Base-by-base conservation (phyloP, 2,113 vertebrate genomes). In the Arothron firmamentum region DNA sequence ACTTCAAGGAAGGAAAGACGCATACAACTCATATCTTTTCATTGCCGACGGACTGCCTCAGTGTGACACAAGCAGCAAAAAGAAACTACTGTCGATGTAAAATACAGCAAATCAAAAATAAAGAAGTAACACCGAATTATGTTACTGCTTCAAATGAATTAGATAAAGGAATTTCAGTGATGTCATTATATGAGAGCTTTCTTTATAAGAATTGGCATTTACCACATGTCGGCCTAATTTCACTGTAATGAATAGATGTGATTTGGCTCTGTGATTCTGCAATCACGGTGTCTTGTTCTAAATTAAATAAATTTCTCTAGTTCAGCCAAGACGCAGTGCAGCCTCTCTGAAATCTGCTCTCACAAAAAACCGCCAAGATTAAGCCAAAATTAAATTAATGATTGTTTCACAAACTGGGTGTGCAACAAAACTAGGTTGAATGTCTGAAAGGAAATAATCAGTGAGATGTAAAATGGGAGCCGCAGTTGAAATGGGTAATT, bases 281-380 rank as follows among this genome's bases (percentile, higher is more conserved):
- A 89, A 89, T 89, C 87, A 89, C 84, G 50, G 70, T 0, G 12
- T 81, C 79, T 87, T 89, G 84, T 89, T 85, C 81, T 70, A 82
- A 72, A 70, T 68, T 57, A 83, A 84, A 80, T 76, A 74, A 70
- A 83, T 81, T 78, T 79, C 79, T 80, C 79, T 41, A 67, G 81
- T 83, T 86, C 87, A 86, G 76, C 82, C 77, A 82, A 81, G 79
- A 84, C 72, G 73, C 79, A 80, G 52, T 77, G 76, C 73, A 79
- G 67, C 67, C 34, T 76, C 68, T 81, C 70, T 54, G 65, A 81
- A 81, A 80, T 78, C 77, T 80, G 72, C 45, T 69, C 52, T 25
- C 28, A 67, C 25, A 59, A 65, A 70, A 68, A 74, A 57, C n/a
- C n/a, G 64, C 64, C 46, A 81, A 70, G 73, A 69, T 78, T 56